Conservation (phyloP, 2,113 vertebrate species). For the Neolamprologus devosi region DNA sequence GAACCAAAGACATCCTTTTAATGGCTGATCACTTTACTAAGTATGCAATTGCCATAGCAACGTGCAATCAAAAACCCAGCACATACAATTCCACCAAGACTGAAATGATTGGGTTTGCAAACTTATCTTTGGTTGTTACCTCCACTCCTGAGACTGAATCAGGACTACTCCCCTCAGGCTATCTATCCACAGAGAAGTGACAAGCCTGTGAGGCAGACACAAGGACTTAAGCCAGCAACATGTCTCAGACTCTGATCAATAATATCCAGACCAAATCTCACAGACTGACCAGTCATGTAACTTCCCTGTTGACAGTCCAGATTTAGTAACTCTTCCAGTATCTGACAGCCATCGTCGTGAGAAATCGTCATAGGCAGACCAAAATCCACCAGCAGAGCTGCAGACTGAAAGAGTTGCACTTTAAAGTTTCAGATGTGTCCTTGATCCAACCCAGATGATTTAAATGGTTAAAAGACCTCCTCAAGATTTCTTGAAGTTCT, state of each 20-base stretch:
- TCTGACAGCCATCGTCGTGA: not conserved
- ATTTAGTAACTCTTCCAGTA: not conserved
- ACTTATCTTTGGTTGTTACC: not conserved
- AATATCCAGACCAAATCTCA: not conserved
- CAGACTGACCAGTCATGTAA: not conserved
- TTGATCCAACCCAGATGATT: not conserved
- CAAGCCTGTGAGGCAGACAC: not conserved
- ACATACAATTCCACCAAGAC: not conserved
- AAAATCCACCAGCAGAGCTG: not conserved
- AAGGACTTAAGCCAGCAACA: not conserved
- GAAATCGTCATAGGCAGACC: fast-evolving
- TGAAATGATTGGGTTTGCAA: not conserved
- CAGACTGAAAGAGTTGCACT: not conserved
- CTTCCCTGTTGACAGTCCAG: not conserved
- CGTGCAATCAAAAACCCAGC: not conserved
- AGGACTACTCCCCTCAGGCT: not conserved
- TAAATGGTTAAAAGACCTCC: fast-evolving
- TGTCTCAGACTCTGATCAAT: not conserved
- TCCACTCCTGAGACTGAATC: not conserved
- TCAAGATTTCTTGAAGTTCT: not conserved
- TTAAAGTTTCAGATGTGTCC: not conserved
- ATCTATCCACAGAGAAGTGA: not conserved
- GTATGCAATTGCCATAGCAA: not conserved
- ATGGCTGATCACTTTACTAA: not conserved
- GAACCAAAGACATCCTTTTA: not conserved